These are phyloP conservation scores for Caenorhabditis sp. DNA, from an alignment of 2,888 invertebrate species.

Conservation along the genomic window DNA sequence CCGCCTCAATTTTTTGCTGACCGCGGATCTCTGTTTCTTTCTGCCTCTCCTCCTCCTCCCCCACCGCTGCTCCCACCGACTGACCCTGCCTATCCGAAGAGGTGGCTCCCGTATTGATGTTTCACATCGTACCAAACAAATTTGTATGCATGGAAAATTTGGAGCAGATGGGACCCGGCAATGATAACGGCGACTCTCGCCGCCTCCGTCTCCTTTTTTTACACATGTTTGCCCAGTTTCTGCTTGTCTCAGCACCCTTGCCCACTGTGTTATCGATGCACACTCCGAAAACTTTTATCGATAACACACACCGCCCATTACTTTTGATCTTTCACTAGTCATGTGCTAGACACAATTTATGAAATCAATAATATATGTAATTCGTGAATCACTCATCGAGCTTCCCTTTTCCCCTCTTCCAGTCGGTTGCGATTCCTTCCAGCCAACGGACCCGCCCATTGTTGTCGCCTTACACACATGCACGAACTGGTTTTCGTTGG, in stretches of 20 bases:
- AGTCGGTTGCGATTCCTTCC: conserved; percentile 1
- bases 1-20: conserved; percentile 37
- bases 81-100: conserved; percentile 10
- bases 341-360: conserved; percentile 39
- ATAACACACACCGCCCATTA: conserved; percentile 63
- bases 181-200: conserved; percentile 13
- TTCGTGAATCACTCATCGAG: background rate
- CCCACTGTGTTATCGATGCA: conserved; percentile 23
- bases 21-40: conserved; percentile 34
- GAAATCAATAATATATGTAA: conserved; percentile 32
- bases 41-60: conserved; percentile 17
- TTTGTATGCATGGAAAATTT: conserved; percentile 27
- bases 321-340: conserved; percentile 56
- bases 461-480: conserved; percentile 33
- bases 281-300: conserved; percentile 51
- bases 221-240: conserved; percentile 29
- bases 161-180: conserved; percentile 22
- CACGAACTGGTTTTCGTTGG: conserved; percentile 32
- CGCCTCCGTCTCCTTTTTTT: conserved; percentile 19
- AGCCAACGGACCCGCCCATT: conserved; percentile 36
- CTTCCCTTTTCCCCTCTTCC: background rate
- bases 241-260: background rate
- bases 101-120: conserved; percentile 26
- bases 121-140: conserved; percentile 26
- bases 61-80: conserved; percentile 22